Conservation (phyloP, 2,797 vertebrate genomes). For the Bovichtus variegatus region DNA sequence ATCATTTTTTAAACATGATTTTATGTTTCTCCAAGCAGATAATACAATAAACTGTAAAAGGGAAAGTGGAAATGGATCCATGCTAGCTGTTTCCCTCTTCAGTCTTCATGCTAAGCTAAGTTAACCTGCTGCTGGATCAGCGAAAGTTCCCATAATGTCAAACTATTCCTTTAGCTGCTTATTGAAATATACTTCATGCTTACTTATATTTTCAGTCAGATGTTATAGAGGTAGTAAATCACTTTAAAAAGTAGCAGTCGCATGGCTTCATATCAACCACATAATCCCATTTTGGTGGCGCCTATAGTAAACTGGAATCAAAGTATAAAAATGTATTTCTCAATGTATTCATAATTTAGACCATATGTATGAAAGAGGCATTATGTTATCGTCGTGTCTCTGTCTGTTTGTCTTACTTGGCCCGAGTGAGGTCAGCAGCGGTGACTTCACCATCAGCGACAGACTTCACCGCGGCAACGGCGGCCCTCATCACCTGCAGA, state of each 20-base stretch:
- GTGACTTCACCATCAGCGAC: conserved; percentile 90
- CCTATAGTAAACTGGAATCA: neutral
- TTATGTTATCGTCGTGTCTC: neutral
- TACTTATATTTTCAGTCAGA: neutral
- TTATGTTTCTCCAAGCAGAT: neutral
- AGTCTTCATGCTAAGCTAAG: neutral
- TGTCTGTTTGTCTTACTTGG: conserved; percentile 89
- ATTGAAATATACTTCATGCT: neutral
- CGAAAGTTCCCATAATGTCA: neutral
- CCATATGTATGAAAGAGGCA: neutral
- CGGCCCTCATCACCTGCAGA: conserved; percentile 91
- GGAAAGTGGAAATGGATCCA: too few species aligned
- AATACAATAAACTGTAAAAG: too few species aligned
- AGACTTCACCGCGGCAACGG: conserved; percentile 89
- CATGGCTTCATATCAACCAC: neutral
- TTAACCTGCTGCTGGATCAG: neutral
- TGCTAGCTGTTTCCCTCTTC: neutral
- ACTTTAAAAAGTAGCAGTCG: neutral
- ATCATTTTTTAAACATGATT: neutral
- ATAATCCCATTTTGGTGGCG: neutral
- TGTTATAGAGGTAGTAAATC: neutral
- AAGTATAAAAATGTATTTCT: neutral
- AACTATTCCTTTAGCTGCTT: neutral
- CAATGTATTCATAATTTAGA: neutral
- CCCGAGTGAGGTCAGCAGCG: conserved; percentile 87